Percentiles rank a stretch among this genome's conserved stretches.
Conservation (phyloP, 2,888 invertebrate genomes). For the Spialia ferax region DNA sequence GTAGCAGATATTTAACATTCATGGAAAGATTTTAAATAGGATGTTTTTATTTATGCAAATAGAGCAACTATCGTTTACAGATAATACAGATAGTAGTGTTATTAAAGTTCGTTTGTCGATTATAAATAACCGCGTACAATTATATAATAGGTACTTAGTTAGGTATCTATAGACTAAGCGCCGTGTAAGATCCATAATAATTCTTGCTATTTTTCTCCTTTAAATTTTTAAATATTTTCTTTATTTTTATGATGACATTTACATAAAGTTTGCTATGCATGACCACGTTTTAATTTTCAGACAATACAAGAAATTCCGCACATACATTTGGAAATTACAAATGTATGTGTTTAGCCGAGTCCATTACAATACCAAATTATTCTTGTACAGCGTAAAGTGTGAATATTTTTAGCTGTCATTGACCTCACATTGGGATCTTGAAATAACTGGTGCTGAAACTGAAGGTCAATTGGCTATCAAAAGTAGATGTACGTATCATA, state of each 20-base stretch:
- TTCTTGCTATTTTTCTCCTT: too few species aligned
- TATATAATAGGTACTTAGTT: too few species aligned
- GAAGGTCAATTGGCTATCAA: constrained; percentile 47
- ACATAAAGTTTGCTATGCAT: too few species aligned
- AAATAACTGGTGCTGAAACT: constrained; percentile 46
- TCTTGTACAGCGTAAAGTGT: constrained; percentile 27
- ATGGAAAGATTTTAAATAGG: neutral
- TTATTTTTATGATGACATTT: too few species aligned
- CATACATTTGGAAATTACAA: neutral
- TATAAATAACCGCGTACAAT: too few species aligned
- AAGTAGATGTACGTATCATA: constrained; percentile 22
- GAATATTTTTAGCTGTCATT: constrained; percentile 50
- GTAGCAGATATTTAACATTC: neutral
- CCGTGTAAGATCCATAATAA: too few species aligned
- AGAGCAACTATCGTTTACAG: neutral
- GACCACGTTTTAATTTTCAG: too few species aligned
- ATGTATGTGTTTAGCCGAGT: neutral
- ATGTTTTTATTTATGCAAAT: neutral
- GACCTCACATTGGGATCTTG: constrained; percentile 51
- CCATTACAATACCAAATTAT: constrained; percentile 20
- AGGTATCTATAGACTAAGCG: too few species aligned
- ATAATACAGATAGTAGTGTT: too few species aligned
- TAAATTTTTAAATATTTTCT: too few species aligned
- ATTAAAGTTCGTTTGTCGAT: too few species aligned
- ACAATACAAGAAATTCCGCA: neutral